Evolutionary conservation across 1,140 invertebrate genomes (phyloP).

Genomic region (Muscidifurax raptorellus): DNA sequence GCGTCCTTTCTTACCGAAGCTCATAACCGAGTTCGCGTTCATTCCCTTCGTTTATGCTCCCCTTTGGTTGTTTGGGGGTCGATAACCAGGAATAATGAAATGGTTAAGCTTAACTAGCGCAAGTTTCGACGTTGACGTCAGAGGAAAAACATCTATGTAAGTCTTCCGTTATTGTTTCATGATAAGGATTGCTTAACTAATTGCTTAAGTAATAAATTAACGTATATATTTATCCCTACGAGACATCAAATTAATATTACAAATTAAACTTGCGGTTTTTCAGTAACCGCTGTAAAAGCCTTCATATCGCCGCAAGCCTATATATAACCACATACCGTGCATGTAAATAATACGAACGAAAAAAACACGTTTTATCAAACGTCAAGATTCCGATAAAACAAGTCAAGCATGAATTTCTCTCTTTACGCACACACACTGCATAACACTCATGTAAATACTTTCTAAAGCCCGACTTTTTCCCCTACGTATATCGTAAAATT

Average conservation of each 20-base stretch:
- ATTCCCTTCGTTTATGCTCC: background rate
- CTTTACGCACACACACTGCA: background rate
- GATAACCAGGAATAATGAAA: background rate
- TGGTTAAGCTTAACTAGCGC: background rate
- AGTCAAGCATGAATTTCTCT: no score
- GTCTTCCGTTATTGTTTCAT: no score
- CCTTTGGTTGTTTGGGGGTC: background rate
- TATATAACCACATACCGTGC: background rate
- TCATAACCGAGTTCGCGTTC: background rate
- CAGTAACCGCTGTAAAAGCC: background rate
- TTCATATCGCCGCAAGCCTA: background rate
- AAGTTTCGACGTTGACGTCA: background rate
- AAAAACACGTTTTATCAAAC: background rate
- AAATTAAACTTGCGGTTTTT: background rate
- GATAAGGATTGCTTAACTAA: no score
- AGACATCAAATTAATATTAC: no score
- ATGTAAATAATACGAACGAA: background rate
- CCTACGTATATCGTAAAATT: background rate
- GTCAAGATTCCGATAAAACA: no score
- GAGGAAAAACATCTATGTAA: background rate
- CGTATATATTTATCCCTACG: no score
- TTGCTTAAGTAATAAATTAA: no score
- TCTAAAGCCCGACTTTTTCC: background rate
- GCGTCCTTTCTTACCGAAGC: background rate
- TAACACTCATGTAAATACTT: slow-evolving; percentile 1